Evolutionary conservation across 2,888 invertebrate genomes (phyloP).

Genomic region (Blera fallax): DNA sequence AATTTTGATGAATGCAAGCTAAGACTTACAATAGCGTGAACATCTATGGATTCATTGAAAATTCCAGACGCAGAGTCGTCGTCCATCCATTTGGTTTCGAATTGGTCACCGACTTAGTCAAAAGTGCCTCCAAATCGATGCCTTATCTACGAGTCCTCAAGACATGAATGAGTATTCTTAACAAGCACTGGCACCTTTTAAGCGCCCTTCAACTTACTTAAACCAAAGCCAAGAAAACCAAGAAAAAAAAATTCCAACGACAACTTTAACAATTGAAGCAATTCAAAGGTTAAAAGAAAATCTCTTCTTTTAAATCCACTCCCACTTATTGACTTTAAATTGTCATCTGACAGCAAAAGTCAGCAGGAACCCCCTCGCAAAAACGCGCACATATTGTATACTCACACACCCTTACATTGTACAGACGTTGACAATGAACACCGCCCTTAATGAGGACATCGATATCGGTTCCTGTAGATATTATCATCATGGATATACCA

Average conservation of each 20-base stretch:
- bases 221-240: neutral
- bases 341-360: constrained; percentile 3
- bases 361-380: neutral
- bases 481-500: constrained; percentile 19
- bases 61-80: no score
- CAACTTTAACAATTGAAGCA: neutral
- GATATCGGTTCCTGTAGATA: constrained; percentile 27
- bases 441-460: constrained; percentile 59
- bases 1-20: no score
- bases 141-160: no score
- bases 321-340: neutral
- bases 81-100: no score
- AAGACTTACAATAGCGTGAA: no score
- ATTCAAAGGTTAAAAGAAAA: neutral
- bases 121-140: neutral
- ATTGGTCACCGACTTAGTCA: no score
- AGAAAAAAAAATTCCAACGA: neutral
- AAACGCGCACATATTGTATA: no score
- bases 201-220: neutral
- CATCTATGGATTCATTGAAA: no score
- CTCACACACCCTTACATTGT: neutral
- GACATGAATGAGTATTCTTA: neutral
- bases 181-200: neutral
- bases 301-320: neutral
- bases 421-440: neutral